phyloP scores from a whole-genome alignment of 2,888 invertebrate species.

The Chorisops tibialis region DNA sequence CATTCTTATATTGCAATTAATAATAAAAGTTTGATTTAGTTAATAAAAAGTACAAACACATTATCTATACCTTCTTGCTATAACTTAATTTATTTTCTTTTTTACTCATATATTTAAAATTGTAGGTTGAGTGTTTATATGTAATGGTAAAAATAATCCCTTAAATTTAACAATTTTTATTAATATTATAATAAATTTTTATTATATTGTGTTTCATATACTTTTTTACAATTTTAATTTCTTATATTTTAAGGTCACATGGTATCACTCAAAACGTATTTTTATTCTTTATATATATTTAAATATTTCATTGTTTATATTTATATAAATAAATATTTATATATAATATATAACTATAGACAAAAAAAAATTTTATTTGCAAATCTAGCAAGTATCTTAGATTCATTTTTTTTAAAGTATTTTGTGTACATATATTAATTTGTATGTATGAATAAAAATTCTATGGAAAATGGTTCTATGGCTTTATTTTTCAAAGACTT shows the following conservation, averaged over 20 bases:
- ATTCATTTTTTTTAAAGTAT: no score
- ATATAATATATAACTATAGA: conserved; percentile 32
- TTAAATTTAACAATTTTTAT: neutral
- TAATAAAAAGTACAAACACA: no score
- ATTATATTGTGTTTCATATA: neutral
- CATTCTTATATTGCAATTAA: no score
- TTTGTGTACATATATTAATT: no score
- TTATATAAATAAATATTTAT: conserved; percentile 30
- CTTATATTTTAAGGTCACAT: conserved; percentile 48
- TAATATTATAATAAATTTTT: neutral
- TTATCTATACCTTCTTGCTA: no score
- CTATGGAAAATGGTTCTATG: no score
- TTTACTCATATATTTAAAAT: neutral
- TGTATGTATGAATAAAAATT: no score
- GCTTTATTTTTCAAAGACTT: no score
- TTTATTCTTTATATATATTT: conserved; percentile 1
- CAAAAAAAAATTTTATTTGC: no score
- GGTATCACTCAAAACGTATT: conserved; percentile 49
- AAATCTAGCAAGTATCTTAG: no score
- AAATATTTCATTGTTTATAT: conserved; percentile 22
- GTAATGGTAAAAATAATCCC: no score
- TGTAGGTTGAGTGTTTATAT: neutral
- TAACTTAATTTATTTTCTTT: neutral
- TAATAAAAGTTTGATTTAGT: no score
- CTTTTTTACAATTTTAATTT: neutral